Evolutionary conservation across 1,140 invertebrate genomes (phyloP).

Genomic region (Campoletis sonorensis): DNA sequence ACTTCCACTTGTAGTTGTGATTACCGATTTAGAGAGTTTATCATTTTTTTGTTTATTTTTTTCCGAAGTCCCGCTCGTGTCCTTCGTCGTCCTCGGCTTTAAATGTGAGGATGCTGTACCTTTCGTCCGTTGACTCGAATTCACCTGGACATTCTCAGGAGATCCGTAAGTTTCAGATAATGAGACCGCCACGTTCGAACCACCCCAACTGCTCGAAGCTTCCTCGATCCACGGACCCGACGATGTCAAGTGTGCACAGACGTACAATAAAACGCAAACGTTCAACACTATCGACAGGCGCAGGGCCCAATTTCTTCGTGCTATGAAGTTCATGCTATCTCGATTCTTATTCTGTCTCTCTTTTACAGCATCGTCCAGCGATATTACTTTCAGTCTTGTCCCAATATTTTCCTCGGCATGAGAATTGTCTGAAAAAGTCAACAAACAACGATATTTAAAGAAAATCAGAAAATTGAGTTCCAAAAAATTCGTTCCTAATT

Average conservation of each 20-base stretch:
- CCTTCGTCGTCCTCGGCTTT: conserved; percentile 29
- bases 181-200: conserved; percentile 60
- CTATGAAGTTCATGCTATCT: conserved; percentile 65
- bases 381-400: no score
- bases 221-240: conserved; percentile 75
- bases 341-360: no score
- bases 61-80: neutral
- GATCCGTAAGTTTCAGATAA: conserved; percentile 60
- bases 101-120: conserved; percentile 34
- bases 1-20: neutral
- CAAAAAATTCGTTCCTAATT: no score
- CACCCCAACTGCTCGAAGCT: conserved; percentile 61
- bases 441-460: no score
- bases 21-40: conserved; percentile 47
- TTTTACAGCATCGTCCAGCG: no score
- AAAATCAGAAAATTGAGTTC: no score
- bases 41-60: conserved; percentile 34
- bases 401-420: no score
- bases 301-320: conserved; percentile 84
- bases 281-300: conserved; percentile 85
- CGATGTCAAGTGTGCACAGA: conserved; percentile 78
- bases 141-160: conserved; percentile 56
- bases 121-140: conserved; percentile 61
- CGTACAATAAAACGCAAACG: conserved; percentile 83
- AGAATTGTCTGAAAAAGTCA: no score